Percentiles rank a stretch among this genome's conserved stretches.
Conservation (phyloP, 2,797 vertebrate species). For the Sebastes paucispinis region DNA sequence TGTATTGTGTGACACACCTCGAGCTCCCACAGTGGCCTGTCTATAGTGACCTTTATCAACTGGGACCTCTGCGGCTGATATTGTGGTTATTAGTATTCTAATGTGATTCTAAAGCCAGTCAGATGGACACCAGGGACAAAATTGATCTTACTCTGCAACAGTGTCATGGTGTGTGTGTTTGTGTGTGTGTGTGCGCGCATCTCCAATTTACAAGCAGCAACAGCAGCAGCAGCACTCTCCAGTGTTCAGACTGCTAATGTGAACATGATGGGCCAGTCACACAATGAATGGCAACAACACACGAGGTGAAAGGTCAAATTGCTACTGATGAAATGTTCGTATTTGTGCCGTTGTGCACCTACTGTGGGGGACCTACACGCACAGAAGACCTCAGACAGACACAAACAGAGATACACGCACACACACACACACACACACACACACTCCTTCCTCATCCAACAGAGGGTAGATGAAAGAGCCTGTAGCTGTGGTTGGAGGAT, state of each 20-base stretch:
- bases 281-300: slow-evolving; percentile 50
- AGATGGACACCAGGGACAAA: slow-evolving; percentile 26
- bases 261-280: slow-evolving; percentile 17
- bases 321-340: slow-evolving; percentile 36
- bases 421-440: slow-evolving; percentile 10
- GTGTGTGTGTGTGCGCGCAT: neutral
- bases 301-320: slow-evolving; percentile 64
- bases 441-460: slow-evolving; percentile 15
- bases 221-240: neutral
- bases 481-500: slow-evolving; percentile 57
- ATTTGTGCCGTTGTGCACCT: slow-evolving; percentile 15
- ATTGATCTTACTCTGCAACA: slow-evolving; percentile 44
- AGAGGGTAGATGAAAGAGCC: slow-evolving; percentile 59
- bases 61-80: slow-evolving; percentile 11
- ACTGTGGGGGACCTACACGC: neutral
- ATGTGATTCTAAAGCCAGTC: slow-evolving; percentile 51
- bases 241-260: slow-evolving; percentile 46
- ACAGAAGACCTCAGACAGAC: neutral
- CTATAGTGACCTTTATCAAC: slow-evolving; percentile 56
- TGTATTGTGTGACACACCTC: neutral
- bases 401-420: neutral
- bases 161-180: neutral
- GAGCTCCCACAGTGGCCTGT: neutral
- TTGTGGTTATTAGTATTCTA: slow-evolving; percentile 60
- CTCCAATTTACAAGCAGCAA: slow-evolving; percentile 7